Evolutionary conservation across 2,888 invertebrate genomes (phyloP).

Genomic region (Lithophane ornitopus): DNA sequence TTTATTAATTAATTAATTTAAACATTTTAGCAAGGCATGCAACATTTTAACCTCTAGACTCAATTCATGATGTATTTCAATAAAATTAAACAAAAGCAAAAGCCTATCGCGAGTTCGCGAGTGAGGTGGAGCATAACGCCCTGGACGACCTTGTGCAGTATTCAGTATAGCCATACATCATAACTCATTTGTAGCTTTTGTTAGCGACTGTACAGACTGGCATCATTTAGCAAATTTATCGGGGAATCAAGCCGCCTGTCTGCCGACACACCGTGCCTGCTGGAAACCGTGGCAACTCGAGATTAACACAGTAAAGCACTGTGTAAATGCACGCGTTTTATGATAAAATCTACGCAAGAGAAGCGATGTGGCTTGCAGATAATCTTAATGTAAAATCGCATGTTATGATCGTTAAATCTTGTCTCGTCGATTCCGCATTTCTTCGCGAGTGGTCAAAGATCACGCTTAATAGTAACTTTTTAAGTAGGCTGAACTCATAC

Average conservation of each 20-base stretch:
- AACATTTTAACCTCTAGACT: constrained; percentile 39
- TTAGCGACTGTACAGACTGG: constrained; percentile 47
- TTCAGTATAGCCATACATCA: constrained; percentile 26
- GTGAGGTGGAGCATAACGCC: constrained; percentile 33
- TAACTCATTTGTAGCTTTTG: constrained; percentile 39
- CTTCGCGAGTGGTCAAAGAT: constrained; percentile 12
- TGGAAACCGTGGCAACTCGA: constrained; percentile 48
- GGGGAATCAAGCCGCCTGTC: constrained; percentile 62
- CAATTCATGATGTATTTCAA: constrained; percentile 41
- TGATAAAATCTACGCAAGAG: constrained; percentile 45
- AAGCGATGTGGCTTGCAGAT: constrained; percentile 26
- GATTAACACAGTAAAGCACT: constrained; percentile 40
- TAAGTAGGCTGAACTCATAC: too few relatives aligned
- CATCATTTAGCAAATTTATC: constrained; percentile 72
- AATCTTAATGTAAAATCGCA: constrained; percentile 33
- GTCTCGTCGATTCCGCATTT: constrained; percentile 22
- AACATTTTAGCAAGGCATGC: constrained; percentile 1
- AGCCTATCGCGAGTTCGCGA: constrained; percentile 25
- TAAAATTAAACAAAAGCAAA: constrained; percentile 37
- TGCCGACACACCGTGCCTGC: constrained; percentile 42
- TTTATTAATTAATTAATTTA: constrained; percentile 20
- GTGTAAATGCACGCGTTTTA: constrained; percentile 49
- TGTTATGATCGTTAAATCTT: constrained; percentile 24
- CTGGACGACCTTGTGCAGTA: constrained; percentile 46
- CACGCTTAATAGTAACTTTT: constrained; percentile 12